These are phyloP conservation scores for Ellobius talpinus DNA, from an alignment of 2,113 vertebrate species.

Conservation along the genomic window DNA sequence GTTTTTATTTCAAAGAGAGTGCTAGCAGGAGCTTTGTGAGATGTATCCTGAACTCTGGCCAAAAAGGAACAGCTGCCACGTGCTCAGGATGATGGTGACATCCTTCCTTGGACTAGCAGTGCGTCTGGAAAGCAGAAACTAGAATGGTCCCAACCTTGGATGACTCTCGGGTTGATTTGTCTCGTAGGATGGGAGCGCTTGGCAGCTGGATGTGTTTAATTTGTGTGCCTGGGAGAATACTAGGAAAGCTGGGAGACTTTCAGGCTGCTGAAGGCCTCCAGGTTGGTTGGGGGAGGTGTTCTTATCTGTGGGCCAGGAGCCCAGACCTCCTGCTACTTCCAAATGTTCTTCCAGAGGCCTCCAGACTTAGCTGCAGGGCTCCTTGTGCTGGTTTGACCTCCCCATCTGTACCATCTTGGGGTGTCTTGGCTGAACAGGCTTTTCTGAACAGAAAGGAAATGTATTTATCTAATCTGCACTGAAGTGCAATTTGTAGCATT, in stretches of 20 bases:
- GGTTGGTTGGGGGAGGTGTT: conserved; percentile 53
- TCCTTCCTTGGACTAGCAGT: conserved; percentile 74
- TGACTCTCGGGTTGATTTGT: conserved; percentile 60
- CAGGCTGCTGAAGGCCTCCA: conserved; percentile 52
- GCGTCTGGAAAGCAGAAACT: conserved; percentile 76
- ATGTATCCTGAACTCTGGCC: conserved; percentile 81
- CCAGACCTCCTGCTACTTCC: conserved; percentile 32
- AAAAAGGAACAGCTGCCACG: conserved; percentile 84
- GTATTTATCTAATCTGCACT: conserved; percentile 54
- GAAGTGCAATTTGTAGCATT: conserved; percentile 54
- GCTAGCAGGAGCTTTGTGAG: conserved; percentile 80
- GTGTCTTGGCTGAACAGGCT: conserved; percentile 47
- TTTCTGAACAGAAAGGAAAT: conserved; percentile 45
- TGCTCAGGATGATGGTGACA: conserved; percentile 68
- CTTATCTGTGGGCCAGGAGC: conserved; percentile 68
- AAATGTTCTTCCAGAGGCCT: conserved; percentile 18
- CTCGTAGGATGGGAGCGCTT: conserved; percentile 39
- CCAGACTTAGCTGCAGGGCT: conserved; percentile 22
- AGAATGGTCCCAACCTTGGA: conserved; percentile 72
- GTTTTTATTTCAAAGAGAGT: conserved; percentile 71
- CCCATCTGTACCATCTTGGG: conserved; percentile 66
- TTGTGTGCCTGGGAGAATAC: background rate
- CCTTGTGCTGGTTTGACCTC: conserved; percentile 49
- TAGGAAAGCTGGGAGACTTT: background rate
- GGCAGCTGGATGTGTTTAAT: background rate